Base-by-base conservation (phyloP, 1,140 invertebrate genomes). In the Drosophila watanabei region DNA sequence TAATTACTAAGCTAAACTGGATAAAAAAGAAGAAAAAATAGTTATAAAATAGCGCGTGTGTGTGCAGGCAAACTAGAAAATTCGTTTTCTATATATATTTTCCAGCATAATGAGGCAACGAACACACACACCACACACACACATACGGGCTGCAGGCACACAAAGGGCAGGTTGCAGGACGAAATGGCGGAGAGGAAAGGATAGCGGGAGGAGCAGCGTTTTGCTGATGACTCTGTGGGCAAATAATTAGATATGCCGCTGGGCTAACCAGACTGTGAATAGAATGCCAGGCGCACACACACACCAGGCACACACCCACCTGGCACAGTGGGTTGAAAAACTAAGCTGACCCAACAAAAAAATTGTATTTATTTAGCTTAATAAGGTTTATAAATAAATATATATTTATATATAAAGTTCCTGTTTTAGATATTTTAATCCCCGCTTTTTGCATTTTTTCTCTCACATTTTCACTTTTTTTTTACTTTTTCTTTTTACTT, bases 191-290 rank as follows among this genome's bases (percentile, higher is more conserved):
- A 61, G n/a, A n/a, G n/a, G n/a, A n/a, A n/a, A n/a, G n/a, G n/a
- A n/a, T 35, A 16, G 64, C n/a, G 54, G 46, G 39, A 8, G 65
- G 24, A n/a, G n/a, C 43, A 60, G 30, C 57, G 66, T 56, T 73
- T 70, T 70, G 52, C 73, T 76, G 75, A 57, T 76, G 72, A 37
- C 72, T 77, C 43, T 77, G 75, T 77, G 75, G 63, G 63, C 63
- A 78, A 78, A 78, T 78, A 78, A 78, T 78, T 78, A 78, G 75
- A 78, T 78, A 78, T 78, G 75, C 75, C 75, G 73, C 73, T 78
- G 75, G 73, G 75, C 75, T 78, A 61, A 78, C 63, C 75, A 78
- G 75, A 78, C 73, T 69, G 73, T 78, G 75, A 68, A 78, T 62
- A 78, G 57, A 77, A 78, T 69, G 75, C 61, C 61, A 77, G 54